phyloP scores from a whole-genome alignment of 2,888 invertebrate species.

The Troilus luridus region DNA sequence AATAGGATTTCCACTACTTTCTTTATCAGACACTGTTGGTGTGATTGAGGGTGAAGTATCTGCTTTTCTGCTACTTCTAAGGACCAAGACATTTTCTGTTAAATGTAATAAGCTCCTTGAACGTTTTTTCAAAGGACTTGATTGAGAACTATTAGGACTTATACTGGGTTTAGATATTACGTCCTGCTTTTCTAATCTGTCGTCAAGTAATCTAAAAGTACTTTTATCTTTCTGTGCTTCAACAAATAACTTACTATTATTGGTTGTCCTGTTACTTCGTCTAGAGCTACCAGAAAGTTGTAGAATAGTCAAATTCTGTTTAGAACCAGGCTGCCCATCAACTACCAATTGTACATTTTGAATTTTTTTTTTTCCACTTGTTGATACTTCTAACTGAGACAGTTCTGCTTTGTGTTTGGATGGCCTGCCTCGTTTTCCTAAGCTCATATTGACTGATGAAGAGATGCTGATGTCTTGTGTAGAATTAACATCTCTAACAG shows the following conservation, averaged over 20 bases:
- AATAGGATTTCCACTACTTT: neutral
- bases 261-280: neutral
- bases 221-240: too few relatives aligned
- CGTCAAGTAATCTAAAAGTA: too few relatives aligned
- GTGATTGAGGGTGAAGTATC: neutral
- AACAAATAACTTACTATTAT: neutral
- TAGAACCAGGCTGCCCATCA: neutral
- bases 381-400: neutral
- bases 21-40: neutral
- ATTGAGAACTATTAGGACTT: neutral
- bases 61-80: neutral
- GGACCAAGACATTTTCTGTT: too few relatives aligned
- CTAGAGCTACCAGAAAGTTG: neutral
- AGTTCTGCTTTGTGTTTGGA: neutral
- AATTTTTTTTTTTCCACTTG: neutral
- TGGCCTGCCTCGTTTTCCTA: neutral
- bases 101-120: neutral
- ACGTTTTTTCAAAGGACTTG: neutral
- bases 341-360: neutral
- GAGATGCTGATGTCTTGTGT: neutral
- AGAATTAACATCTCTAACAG: neutral
- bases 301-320: neutral
- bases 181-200: neutral
- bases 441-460: neutral
- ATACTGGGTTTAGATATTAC: neutral